These are phyloP conservation scores for Dendrocincla tyrannina DNA, from an alignment of 2,797 vertebrate species.

Conservation along the genomic window DNA sequence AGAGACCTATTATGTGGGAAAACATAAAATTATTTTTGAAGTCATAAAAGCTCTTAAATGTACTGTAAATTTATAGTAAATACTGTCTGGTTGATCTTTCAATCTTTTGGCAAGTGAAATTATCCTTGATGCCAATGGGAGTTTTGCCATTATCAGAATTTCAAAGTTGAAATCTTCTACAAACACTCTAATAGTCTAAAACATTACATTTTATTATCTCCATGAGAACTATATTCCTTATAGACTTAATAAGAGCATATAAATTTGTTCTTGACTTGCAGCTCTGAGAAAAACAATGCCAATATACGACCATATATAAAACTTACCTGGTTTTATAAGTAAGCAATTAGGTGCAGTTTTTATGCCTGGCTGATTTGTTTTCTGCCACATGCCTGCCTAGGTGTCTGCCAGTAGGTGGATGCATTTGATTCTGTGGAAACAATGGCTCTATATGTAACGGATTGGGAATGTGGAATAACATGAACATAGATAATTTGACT, in stretches of 20 bases:
- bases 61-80: conserved; percentile 24
- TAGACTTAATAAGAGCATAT: not conserved
- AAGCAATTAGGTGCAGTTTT: not conserved
- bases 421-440: not conserved
- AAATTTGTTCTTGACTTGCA: not conserved
- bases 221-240: not conserved
- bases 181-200: not conserved
- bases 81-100: not conserved
- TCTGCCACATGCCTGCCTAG: not conserved
- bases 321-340: not conserved
- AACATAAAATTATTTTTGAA: not conserved
- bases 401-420: not conserved
- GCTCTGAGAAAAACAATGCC: not conserved
- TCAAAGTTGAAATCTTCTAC: not conserved
- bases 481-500: not conserved
- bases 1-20: not conserved
- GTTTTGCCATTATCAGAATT: conserved; percentile 9
- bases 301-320: not conserved
- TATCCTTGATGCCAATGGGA: conserved; percentile 14
- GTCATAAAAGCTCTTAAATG: conserved; percentile 1
- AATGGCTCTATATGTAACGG: too few species aligned
- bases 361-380: not conserved
- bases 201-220: not conserved
- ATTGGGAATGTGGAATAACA: not conserved
- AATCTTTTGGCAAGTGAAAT: conserved; percentile 17